Conservation (phyloP, 2,797 vertebrate genomes). For the Sphenodon punctatus region DNA sequence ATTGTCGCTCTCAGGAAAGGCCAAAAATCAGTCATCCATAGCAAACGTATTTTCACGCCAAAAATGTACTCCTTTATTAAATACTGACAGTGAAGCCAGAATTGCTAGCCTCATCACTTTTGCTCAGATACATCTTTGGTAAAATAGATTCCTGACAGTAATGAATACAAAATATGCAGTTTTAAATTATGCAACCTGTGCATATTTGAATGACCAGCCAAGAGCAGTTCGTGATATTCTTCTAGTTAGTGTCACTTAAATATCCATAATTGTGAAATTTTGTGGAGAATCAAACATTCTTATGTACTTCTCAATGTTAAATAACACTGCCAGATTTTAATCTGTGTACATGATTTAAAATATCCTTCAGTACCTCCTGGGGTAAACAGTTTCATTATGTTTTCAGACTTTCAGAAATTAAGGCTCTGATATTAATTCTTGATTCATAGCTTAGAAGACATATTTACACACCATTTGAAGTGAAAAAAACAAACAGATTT, state of each 20-base stretch:
- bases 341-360: rapidly evolving
- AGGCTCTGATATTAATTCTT: no score
- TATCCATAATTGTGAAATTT: background rate
- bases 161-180: background rate
- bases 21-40: background rate
- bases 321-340: background rate
- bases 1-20: background rate
- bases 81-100: background rate
- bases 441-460: rapidly evolving
- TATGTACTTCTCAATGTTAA: background rate
- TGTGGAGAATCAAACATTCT: background rate
- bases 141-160: background rate
- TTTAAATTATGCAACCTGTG: background rate
- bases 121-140: background rate
- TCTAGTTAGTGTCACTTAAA: no score
- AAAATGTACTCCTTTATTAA: background rate
- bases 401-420: background rate
- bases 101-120: background rate
- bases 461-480: rapidly evolving
- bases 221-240: background rate
- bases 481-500: no score
- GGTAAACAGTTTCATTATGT: background rate
- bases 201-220: background rate
- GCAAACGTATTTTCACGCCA: background rate
- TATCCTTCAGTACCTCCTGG: background rate